Evolutionary conservation across 2,113 vertebrate species (phyloP), one percentile per base, ranked within the genome.

Genomic region (Lethenteron reissneri): DNA sequence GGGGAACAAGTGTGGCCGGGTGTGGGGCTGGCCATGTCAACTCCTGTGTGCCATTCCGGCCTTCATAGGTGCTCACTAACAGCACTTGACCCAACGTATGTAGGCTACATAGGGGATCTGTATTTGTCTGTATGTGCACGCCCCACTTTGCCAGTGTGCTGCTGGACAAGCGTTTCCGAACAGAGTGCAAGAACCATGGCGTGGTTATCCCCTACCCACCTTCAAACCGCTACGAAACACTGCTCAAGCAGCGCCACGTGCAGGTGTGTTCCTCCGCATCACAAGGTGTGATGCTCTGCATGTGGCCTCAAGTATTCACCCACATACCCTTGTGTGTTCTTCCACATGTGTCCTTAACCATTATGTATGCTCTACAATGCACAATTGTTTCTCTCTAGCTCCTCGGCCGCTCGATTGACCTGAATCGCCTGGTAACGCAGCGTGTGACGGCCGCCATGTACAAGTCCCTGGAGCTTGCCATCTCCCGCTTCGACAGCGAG

Each of bases 401-500:
- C 71, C 75, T 99, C 58, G 94, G 94, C 41, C 85, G 94, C 74
- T 99, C 94, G 1, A 99, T 99, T 12, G 94, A 99, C 81, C 79
- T 99, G 77, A 99, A 99, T 79, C 88, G 92, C 71, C 87, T 99
- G 76, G 96, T 99, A 76, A 99, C 92, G 11, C 94, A 99, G 81
- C 85, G 94, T 72, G 97, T 99, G 78, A 97, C 94, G 4, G 90
- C 92, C 2, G 94, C 94, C 0, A 95, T 95, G 91, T 99, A 99
- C 81, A 99, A 96, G 75, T 99, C 94, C 0, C 74, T 99, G 80
- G 94, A 99, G 77, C 92, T 97, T 58, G 94, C 94, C 74, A 95
- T 99, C 80, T 97, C 92, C 78, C 90, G 94, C 79, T 99, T 99
- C 58, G 94, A 99, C 81, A 99, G 94, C 1, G 94, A 99, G 78